Evolutionary conservation across 2,113 vertebrate genomes (phyloP), one percentile per base, ranked within the genome.

Genomic region (Sclerurus mexicanus): DNA sequence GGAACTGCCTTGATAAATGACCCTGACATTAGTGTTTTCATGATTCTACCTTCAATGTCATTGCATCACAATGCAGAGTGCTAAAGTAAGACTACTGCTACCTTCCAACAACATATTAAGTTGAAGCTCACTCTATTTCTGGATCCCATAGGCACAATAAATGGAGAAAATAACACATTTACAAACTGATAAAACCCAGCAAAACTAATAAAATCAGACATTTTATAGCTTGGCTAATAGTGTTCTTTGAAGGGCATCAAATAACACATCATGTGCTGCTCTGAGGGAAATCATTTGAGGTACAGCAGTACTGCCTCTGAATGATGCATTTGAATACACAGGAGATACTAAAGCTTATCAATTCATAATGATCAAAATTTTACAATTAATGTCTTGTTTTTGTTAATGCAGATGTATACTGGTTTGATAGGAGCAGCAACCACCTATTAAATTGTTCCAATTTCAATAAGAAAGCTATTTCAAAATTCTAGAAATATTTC

Each of bases 221-320:
- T 91, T 98, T 98, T 98, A 98, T 98, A 98, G 97, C 97, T 98
- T 93, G 88, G 95, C 95, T 98, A 98, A 98, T 98, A 98, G 86
- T 95, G 97, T 98, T 98, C 97, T 98, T 98, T 98, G 98, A 98
- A 98, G 98, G 98, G 97, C 98, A 98, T 98, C 98, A 98, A 98
- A 98, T 98, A 98, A 97, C 97, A 97, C 95, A 98, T 98, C 96
- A 97, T 98, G 94, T 98, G 97, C 94, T 96, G 95, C 97, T 98
- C 95, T 96, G 96, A 93, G 96, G 96, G 87, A 98, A 98, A 98
- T 98, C 97, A 98, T 97, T 98, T 98, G 98, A 97, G 79, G 78
- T 96, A 82, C 79, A 92, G 82, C 59, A 90, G 40, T 95, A 73
- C 90, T 96, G 85, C 91, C 85, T 96, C 87, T 95, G 91, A 97